A percentile compares a stretch with the other conserved stretches of the same genome.
phyloP scores from a whole-genome alignment of 2,888 invertebrate species.

The Halocaridina rubra region DNA sequence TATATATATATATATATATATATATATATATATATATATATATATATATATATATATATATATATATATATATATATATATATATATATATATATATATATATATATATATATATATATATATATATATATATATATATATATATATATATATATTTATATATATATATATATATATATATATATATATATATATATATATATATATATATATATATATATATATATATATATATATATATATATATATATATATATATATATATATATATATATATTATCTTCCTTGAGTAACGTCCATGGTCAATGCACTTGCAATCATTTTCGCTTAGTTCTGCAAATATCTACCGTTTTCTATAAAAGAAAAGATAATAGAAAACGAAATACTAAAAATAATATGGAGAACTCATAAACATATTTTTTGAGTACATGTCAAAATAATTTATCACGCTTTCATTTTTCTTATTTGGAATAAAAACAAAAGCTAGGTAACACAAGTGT shows the following conservation, averaged over 20 bases:
- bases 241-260: not conserved
- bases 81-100: not conserved
- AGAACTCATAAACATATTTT: too few species aligned
- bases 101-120: not conserved
- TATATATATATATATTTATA: slow-evolving; percentile 15
- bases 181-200: slow-evolving; percentile 15
- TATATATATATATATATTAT: too few species aligned
- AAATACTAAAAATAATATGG: too few species aligned
- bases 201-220: not conserved
- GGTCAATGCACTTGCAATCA: too few species aligned
- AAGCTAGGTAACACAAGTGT: too few species aligned
- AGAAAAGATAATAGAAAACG: too few species aligned
- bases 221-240: not conserved
- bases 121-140: not conserved
- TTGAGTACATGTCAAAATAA: not conserved
- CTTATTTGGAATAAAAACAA: too few species aligned
- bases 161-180: slow-evolving; percentile 6
- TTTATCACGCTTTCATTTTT: too few species aligned
- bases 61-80: not conserved
- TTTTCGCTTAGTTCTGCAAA: too few species aligned
- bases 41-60: not conserved
- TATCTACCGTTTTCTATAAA: too few species aligned
- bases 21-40: slow-evolving; percentile 25
- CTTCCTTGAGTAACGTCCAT: too few species aligned
- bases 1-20: slow-evolving; percentile 20